Conservation (phyloP, 2,888 invertebrate species). For the Helobdella robusta region DNA sequence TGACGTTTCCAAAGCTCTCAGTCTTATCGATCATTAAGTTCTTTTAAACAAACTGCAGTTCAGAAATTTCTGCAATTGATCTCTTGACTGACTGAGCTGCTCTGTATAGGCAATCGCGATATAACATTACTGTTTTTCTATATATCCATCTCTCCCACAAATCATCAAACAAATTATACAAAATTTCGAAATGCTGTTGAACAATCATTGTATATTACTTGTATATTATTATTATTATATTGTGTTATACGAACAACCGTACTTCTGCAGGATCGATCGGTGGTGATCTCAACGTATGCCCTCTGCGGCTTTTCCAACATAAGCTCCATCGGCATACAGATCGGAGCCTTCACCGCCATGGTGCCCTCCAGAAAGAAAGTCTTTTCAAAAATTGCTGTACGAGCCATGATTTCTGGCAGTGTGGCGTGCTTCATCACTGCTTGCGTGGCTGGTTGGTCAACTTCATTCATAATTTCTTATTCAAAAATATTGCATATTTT, state of each 20-base stretch:
- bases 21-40: no score
- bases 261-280: conserved; percentile 31
- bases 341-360: conserved; percentile 37
- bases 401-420: conserved; percentile 48
- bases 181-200: no score
- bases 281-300: conserved; percentile 39
- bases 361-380: conserved; percentile 34
- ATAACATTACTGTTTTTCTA: background rate
- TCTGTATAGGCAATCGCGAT: no score
- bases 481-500: no score
- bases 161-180: background rate
- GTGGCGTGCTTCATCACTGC: conserved; percentile 49
- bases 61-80: no score
- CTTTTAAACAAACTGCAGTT: no score
- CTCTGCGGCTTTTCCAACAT: conserved; percentile 40
- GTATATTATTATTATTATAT: no score
- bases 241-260: background rate
- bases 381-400: conserved; percentile 34
- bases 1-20: no score
- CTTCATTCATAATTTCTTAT: no score
- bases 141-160: background rate
- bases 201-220: no score
- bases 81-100: no score
- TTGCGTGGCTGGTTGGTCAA: conserved; percentile 41
- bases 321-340: conserved; percentile 37